Evolutionary conservation across 2,888 invertebrate genomes (phyloP).

Genomic region (Epinotia demarniana): DNA sequence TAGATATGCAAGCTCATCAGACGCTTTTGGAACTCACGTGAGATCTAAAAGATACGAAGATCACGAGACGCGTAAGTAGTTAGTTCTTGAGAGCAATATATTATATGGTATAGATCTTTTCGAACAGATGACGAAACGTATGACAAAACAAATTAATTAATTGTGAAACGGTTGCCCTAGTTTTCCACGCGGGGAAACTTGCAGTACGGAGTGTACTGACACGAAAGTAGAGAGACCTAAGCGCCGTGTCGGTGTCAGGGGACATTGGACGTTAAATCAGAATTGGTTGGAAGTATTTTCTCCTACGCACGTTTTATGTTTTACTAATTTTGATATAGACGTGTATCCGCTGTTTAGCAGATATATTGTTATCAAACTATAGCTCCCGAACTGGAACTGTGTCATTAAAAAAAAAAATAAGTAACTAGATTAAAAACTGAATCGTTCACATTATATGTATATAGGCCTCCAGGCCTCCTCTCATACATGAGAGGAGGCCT

Average conservation of each 20-base stretch:
- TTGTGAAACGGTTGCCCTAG: constrained; percentile 38
- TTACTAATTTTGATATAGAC: too few species aligned
- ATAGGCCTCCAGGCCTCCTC: too few species aligned
- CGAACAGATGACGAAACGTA: constrained; percentile 22
- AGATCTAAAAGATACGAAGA: neutral
- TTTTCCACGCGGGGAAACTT: constrained; percentile 27
- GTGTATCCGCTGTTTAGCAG: too few species aligned
- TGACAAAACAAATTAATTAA: constrained; percentile 16
- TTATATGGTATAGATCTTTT: too few species aligned
- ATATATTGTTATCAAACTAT: too few species aligned
- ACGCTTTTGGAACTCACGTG: constrained; percentile 22
- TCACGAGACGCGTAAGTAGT: constrained; percentile 24
- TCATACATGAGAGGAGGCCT: too few species aligned
- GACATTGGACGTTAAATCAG: neutral
- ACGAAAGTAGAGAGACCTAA: neutral
- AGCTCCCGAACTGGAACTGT: neutral
- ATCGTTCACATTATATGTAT: neutral
- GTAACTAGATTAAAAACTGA: neutral
- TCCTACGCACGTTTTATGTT: neutral
- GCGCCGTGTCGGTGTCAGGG: neutral
- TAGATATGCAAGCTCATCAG: neutral
- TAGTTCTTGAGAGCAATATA: constrained; percentile 1
- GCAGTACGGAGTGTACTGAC: neutral
- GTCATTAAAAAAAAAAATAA: neutral
- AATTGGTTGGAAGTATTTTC: neutral